Conservation (phyloP, 2,888 invertebrate species). For the Tetranychus truncatus region DNA sequence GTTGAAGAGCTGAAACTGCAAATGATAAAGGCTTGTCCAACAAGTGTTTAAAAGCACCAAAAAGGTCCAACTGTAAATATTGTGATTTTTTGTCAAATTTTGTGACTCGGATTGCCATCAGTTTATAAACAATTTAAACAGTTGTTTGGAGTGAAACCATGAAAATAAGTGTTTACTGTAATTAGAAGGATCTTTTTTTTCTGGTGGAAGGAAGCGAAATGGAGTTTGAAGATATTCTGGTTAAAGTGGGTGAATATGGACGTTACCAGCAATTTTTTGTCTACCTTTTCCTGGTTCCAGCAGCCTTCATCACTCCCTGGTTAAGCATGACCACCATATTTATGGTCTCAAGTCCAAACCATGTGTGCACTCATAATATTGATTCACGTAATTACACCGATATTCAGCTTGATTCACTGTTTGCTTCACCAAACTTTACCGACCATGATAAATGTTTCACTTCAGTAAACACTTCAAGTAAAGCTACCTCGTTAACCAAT, state of each 20-base stretch:
- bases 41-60: not conserved
- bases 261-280: slow-evolving; percentile 37
- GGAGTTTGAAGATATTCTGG: slow-evolving; percentile 40
- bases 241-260: slow-evolving; percentile 39
- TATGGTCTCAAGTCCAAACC: slow-evolving; percentile 40
- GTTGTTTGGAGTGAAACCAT: slow-evolving; percentile 19
- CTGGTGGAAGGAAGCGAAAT: slow-evolving; percentile 26
- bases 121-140: too few relatives aligned
- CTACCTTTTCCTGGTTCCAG: slow-evolving; percentile 36
- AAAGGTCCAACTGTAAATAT: too few relatives aligned
- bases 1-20: not conserved
- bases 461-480: not conserved
- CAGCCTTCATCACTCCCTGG: slow-evolving; percentile 46
- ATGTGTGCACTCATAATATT: slow-evolving; percentile 43
- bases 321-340: slow-evolving; percentile 32
- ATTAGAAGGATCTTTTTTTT: too few relatives aligned
- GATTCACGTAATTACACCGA: slow-evolving; percentile 33
- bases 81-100: too few relatives aligned
- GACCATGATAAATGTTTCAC: not conserved
- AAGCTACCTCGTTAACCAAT: slow-evolving; percentile 28
- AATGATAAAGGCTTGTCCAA: not conserved
- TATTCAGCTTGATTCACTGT: not conserved
- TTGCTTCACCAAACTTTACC: slow-evolving; percentile 23
- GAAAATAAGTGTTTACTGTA: too few relatives aligned
- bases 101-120: too few relatives aligned